Evolutionary conservation across 2,888 invertebrate genomes (phyloP), one percentile per base, ranked within the genome.

Genomic region (Tenthredo scrophulariae): DNA sequence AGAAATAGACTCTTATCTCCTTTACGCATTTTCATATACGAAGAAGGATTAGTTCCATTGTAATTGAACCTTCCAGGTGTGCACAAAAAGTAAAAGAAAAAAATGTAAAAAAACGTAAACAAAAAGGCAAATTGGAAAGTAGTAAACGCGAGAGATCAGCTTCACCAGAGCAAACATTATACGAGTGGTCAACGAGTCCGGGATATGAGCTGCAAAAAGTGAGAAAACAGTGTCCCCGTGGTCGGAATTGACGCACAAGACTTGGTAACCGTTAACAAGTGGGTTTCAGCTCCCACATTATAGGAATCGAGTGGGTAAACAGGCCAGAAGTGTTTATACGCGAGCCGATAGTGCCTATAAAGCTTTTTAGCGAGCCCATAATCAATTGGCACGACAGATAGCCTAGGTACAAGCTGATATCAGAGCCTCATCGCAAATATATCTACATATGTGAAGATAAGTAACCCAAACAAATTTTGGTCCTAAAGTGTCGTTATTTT

Each of bases 271-370:
- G 26, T 77, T 40, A 29, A 77, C 50, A 54, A 77, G 77, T 77
- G 77, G 50, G 46, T 54, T 77, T 80, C 80, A 62, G 29, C 80
- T 29, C 22, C 40, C 40, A 62, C 40, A 80, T 58, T 80, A 80
- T 37, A 80, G 80, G 62, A 80, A 80, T 50, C 40, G 80, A 62
- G 58, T 80, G 58, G 58, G 80, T 80, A 80, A 80, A 80, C 80
- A 80, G 50, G 26, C 37, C 37, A 80, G 80, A 80, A 80, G 80
- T 80, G 80, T 50, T 80, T 80, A 80, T 80, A 80, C 58, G 22
- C 62, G 58, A 29, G 58, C 62, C 29, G 80, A 80, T 80, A 80
- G 80, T 62, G 80, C 58, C 33, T 77, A 18, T 29, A 80, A 80
- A 80, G 80, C 80, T 80, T 80, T 80, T 62, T 74, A 74, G 43